Evolutionary conservation across 2,888 invertebrate species (phyloP).

Genomic region (Zeuzera pyrina): DNA sequence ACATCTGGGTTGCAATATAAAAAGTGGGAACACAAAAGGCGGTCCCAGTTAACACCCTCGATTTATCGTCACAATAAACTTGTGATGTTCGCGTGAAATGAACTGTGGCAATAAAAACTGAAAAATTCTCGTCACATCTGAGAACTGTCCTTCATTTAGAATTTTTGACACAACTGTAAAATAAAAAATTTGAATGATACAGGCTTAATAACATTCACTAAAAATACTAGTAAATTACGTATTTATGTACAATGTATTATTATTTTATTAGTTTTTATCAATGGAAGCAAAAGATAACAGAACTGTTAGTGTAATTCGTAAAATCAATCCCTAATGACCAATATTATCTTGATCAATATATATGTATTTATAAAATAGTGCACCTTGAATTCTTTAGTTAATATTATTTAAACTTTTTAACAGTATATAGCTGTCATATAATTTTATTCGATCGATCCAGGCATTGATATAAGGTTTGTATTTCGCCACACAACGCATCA

Average conservation of each 20-base stretch:
- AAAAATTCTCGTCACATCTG: constrained; percentile 18
- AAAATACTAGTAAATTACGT: not conserved
- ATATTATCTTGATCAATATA: no score
- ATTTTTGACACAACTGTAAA: constrained; percentile 4
- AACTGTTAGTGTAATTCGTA: no score
- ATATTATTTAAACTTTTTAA: no score
- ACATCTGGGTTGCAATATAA: no score
- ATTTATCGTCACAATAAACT: constrained; percentile 28
- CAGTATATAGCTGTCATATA: no score
- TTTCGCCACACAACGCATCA: no score
- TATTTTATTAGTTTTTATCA: not conserved
- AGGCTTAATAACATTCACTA: not conserved
- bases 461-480: no score
- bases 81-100: constrained; percentile 21
- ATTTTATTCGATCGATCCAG: no score
- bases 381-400: no score
- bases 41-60: constrained; percentile 24
- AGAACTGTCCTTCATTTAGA: constrained; percentile 16
- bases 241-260: not conserved
- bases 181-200: not conserved
- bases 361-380: no score
- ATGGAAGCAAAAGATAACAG: no score
- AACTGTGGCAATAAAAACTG: constrained; percentile 22
- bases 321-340: no score
- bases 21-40: constrained; percentile 16